Conservation (phyloP, 1,140 invertebrate genomes). For the Chlorops oryzae region DNA sequence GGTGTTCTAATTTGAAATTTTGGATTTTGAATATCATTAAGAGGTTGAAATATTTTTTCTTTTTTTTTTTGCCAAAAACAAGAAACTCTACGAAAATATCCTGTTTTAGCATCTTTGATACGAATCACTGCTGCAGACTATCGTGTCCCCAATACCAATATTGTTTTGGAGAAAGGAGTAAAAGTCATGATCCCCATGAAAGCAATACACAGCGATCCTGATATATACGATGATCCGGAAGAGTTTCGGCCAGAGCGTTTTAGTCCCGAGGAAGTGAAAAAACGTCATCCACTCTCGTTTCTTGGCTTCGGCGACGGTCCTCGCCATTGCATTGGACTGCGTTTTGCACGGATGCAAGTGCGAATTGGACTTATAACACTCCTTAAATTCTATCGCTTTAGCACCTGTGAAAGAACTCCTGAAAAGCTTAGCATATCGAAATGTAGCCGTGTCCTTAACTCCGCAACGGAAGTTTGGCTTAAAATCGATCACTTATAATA, state of each 20-base stretch:
- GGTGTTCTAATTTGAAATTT: slow-evolving; percentile 5
- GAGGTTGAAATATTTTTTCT: slow-evolving; percentile 20
- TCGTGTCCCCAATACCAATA: slow-evolving; percentile 33
- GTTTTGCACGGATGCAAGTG: slow-evolving; percentile 33
- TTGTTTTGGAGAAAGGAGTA: slow-evolving; percentile 32
- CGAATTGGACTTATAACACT: slow-evolving; percentile 25
- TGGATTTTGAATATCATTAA: background rate
- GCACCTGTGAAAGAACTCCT: no score
- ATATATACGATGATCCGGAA: slow-evolving; percentile 58
- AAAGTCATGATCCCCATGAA: slow-evolving; percentile 50
- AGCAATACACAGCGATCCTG: slow-evolving; percentile 56
- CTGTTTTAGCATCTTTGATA: slow-evolving; percentile 49
- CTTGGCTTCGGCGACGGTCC: slow-evolving; percentile 69
- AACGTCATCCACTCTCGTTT: slow-evolving; percentile 48
- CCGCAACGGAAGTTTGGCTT: no score
- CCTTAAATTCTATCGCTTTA: slow-evolving; percentile 37
- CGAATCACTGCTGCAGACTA: slow-evolving; percentile 47
- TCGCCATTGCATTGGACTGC: slow-evolving; percentile 55
- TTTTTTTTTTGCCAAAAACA: background rate
- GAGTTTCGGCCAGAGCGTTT: slow-evolving; percentile 62
- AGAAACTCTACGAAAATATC: slow-evolving; percentile 55
- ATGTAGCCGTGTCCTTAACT: no score
- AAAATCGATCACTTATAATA: no score
- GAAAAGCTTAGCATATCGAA: no score
- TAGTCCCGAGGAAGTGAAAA: slow-evolving; percentile 48